Conservation (phyloP, 2,888 invertebrate species). For the Phaedon cochleariae region DNA sequence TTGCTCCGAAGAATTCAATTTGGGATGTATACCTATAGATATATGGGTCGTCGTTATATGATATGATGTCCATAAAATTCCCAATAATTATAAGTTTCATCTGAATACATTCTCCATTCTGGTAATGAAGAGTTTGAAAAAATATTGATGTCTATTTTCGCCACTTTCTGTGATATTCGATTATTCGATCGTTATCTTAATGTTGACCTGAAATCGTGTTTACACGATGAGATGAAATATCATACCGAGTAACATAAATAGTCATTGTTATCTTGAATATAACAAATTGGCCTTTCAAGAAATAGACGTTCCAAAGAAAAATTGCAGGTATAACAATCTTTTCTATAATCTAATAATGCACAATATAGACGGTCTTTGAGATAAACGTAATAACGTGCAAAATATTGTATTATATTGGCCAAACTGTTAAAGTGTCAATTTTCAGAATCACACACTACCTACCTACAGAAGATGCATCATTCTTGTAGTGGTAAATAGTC, state of each 20-base stretch:
- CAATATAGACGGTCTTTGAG: constrained; percentile 16
- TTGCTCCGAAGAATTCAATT: too few species aligned
- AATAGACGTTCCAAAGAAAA: constrained; percentile 15
- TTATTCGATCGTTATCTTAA: too few species aligned
- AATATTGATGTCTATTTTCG: too few species aligned
- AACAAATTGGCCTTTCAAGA: constrained; percentile 13
- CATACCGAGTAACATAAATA: constrained; percentile 20
- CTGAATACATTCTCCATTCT: too few species aligned
- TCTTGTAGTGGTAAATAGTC: constrained; percentile 30
- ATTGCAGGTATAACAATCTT: constrained; percentile 22
- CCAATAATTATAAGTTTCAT: too few species aligned
- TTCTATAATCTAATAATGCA: constrained; percentile 23
- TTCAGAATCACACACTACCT: constrained; percentile 18
- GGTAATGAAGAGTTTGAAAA: too few species aligned
- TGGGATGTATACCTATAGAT: too few species aligned
- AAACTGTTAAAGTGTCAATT: constrained; percentile 13
- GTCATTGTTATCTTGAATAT: constrained; percentile 11
- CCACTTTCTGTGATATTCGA: too few species aligned
- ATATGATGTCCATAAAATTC: too few species aligned
- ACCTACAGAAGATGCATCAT: constrained; percentile 13
- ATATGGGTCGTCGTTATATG: too few species aligned
- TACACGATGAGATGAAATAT: constrained; percentile 13
- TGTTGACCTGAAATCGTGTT: constrained; percentile 18
- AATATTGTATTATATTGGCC: constrained; percentile 22
- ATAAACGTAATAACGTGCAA: constrained; percentile 10